Conservation (phyloP, 2,113 vertebrate species). For the Scophthalmus maximus region DNA sequence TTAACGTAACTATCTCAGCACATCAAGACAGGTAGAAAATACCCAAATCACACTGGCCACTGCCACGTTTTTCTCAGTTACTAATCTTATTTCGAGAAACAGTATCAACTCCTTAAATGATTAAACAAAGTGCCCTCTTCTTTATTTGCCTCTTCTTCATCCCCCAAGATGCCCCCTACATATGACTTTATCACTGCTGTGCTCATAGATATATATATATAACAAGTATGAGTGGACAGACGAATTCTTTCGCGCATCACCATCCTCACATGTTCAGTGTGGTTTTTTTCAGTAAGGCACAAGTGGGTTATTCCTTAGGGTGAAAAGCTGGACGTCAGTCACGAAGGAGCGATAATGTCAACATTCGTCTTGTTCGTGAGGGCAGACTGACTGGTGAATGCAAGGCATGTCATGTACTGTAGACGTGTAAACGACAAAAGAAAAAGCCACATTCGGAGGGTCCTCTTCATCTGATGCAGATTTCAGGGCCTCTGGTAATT, state of each 20-base stretch:
- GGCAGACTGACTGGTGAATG: slow-evolving; percentile 28
- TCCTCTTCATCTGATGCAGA: slow-evolving; percentile 77
- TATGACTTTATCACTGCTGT: slow-evolving; percentile 22
- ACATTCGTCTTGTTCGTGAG: slow-evolving; percentile 63
- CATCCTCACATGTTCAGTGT: slow-evolving; percentile 37
- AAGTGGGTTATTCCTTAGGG: slow-evolving; percentile 61
- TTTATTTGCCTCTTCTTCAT: not conserved
- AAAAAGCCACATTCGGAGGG: slow-evolving; percentile 59
- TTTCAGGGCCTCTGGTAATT: slow-evolving; percentile 46
- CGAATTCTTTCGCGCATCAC: slow-evolving; percentile 8
- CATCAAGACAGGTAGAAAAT: slow-evolving; percentile 9
- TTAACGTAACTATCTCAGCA: slow-evolving; percentile 14
- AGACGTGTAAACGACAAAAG: slow-evolving; percentile 19
- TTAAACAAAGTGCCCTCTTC: not conserved
- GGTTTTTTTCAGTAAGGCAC: slow-evolving; percentile 74
- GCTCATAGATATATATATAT: too few relatives aligned
- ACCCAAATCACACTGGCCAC: not conserved
- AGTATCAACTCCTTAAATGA: too few relatives aligned
- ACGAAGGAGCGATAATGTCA: slow-evolving; percentile 30
- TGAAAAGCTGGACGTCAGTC: slow-evolving; percentile 52
- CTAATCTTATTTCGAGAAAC: not conserved
- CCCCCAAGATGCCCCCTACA: not conserved
- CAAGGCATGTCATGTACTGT: slow-evolving; percentile 35
- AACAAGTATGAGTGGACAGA: not conserved
- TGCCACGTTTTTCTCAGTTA: not conserved